phyloP scores from a whole-genome alignment of 2,113 vertebrate species.

The Montifringilla adamsi region DNA sequence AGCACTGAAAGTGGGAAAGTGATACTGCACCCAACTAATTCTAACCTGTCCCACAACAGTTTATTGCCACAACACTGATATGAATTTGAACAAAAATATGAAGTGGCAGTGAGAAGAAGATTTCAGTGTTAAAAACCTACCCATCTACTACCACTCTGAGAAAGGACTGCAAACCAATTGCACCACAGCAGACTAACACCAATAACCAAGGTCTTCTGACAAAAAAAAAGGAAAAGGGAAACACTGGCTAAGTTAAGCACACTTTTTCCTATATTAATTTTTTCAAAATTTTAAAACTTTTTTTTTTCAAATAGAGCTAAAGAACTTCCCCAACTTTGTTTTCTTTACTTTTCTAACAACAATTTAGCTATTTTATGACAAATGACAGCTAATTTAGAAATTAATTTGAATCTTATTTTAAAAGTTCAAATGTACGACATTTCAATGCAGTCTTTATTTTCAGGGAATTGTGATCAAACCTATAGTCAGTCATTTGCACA shows the following conservation, averaged over 20 bases:
- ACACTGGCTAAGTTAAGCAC: not conserved
- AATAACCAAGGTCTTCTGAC: not conserved
- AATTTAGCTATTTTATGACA: not conserved
- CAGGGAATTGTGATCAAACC: not conserved
- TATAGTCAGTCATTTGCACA: slow-evolving; percentile 13
- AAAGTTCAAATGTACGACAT: not conserved
- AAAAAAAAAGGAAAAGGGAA: not conserved
- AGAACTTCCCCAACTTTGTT: not conserved
- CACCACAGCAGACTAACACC: not conserved
- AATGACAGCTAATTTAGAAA: not conserved
- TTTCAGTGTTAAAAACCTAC: not conserved
- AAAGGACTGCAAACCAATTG: not conserved
- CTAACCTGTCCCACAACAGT: not conserved
- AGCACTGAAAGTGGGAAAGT: not conserved
- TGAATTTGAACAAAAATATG: not conserved
- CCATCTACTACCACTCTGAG: not conserved
- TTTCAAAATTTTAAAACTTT: not conserved
- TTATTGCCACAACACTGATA: not conserved
- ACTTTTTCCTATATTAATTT: not conserved
- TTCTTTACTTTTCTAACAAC: not conserved
- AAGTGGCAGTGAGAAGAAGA: not conserved
- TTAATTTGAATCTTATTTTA: not conserved
- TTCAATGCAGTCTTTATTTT: slow-evolving; percentile 1
- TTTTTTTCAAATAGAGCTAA: not conserved
- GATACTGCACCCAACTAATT: not conserved